A percentile compares a stretch with the other conserved stretches of the same genome.
phyloP scores from a whole-genome alignment of 1,140 invertebrate genomes.

The Drosophila micromelanica region DNA sequence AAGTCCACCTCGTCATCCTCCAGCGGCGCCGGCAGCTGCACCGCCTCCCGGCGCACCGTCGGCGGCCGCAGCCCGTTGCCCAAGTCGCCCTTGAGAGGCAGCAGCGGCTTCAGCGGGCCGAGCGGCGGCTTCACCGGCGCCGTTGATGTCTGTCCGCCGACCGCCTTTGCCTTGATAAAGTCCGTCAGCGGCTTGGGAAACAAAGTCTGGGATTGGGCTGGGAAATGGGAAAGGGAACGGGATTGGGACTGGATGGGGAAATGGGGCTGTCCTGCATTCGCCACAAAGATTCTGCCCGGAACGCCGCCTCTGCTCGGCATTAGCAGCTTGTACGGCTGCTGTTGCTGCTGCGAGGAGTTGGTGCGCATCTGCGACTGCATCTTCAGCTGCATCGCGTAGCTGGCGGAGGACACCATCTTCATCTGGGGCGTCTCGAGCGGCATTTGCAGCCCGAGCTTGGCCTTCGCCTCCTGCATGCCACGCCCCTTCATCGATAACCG shows the following conservation, averaged over 20 bases:
- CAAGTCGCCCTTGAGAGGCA: not conserved
- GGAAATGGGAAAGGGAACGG: not conserved
- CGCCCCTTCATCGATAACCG: not conserved
- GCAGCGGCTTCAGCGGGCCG: not conserved
- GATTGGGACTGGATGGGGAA: not conserved
- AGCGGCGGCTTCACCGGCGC: not conserved
- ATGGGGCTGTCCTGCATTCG: not conserved
- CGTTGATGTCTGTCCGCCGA: not conserved
- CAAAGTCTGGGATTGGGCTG: not conserved
- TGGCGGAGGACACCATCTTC: not conserved
- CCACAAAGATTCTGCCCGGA: not conserved
- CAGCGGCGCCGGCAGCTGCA: not conserved
- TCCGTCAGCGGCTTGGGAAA: slow-evolving; percentile 13
- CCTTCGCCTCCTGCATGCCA: not conserved
- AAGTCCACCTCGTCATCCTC: slow-evolving; percentile 94
- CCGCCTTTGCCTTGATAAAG: slow-evolving; percentile 6
- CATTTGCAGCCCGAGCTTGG: not conserved
- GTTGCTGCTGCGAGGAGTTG: not conserved
- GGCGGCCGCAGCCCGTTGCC: not conserved
- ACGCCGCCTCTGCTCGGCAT: too few species aligned
- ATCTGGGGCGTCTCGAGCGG: not conserved
- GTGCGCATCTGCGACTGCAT: slow-evolving; percentile 1
- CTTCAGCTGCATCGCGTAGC: slow-evolving; percentile 7
- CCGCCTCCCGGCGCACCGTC: not conserved
- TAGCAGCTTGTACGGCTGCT: not conserved